Evolutionary conservation across 2,888 invertebrate species (phyloP).

Genomic region (Griposia aprilina): DNA sequence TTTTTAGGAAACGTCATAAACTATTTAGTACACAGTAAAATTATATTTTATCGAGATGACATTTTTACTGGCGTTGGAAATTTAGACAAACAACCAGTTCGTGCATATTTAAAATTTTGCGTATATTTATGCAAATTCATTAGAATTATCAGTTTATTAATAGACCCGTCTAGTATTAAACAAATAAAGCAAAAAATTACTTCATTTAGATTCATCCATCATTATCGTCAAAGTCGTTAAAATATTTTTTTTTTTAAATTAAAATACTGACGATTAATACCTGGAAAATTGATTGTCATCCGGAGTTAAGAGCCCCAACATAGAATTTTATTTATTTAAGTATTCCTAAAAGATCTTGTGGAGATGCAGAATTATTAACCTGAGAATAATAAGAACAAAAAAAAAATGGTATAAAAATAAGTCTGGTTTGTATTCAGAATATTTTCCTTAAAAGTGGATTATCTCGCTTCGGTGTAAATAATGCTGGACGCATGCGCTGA

Average conservation of each 20-base stretch:
- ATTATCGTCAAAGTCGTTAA: too few species aligned
- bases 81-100: constrained; percentile 13
- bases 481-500: constrained; percentile 82
- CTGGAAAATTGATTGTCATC: too few species aligned
- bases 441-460: neutral
- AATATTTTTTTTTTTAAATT: too few species aligned
- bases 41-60: neutral
- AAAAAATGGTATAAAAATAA: neutral
- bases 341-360: neutral
- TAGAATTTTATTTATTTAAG: neutral
- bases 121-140: constrained; percentile 24
- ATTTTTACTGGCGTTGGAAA: constrained; percentile 13
- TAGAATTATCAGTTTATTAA: constrained; percentile 1
- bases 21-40: neutral
- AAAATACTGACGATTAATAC: neutral
- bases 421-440: neutral
- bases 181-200: too few species aligned
- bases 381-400: neutral
- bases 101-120: constrained; percentile 26
- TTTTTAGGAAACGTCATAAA: neutral
- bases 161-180: neutral
- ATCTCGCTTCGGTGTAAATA: constrained; percentile 78
- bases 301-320: neutral
- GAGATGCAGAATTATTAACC: neutral
- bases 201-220: too few species aligned